A percentile compares a stretch with the other conserved stretches of the same genome.
Evolutionary conservation across 2,797 vertebrate species (phyloP).

Genomic region (Phaenicophaeus curvirostris): DNA sequence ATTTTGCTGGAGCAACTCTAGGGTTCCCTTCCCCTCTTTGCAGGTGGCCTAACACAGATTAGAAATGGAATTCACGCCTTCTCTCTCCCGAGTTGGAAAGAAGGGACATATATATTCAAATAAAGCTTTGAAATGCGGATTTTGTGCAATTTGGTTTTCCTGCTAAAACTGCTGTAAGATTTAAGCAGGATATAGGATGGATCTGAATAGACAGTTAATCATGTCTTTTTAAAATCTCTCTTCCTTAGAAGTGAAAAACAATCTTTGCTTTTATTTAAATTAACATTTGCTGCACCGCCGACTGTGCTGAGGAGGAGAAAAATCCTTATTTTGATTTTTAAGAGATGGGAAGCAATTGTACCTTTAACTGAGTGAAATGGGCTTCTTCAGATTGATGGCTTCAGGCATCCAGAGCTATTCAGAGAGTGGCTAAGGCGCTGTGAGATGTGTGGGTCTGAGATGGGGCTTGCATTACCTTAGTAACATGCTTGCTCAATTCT

Average conservation of each 20-base stretch:
- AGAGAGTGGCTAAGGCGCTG: neutral
- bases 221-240: neutral
- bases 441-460: conserved; percentile 11
- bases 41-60: conserved; percentile 51
- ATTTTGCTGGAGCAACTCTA: conserved; percentile 45
- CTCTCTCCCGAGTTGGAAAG: conserved; percentile 38
- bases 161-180: conserved; percentile 8
- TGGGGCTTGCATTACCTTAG: neutral
- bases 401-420: conserved; percentile 6
- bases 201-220: conserved; percentile 13
- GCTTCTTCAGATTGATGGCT: neutral
- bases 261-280: conserved; percentile 13
- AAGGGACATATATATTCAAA: conserved; percentile 22
- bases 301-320: neutral
- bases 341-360: neutral
- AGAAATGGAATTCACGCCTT: conserved; percentile 41
- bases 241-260: neutral
- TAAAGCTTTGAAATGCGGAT: neutral
- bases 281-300: neutral
- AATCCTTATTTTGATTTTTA: neutral
- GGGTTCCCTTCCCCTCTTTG: conserved; percentile 38
- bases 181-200: conserved; percentile 14
- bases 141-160: neutral
- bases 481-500: neutral
- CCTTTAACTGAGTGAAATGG: conserved; percentile 8